A percentile compares a stretch with the other conserved stretches of the same genome.
phyloP scores from a whole-genome alignment of 2,888 invertebrate genomes.

The Drosophila colorata region DNA sequence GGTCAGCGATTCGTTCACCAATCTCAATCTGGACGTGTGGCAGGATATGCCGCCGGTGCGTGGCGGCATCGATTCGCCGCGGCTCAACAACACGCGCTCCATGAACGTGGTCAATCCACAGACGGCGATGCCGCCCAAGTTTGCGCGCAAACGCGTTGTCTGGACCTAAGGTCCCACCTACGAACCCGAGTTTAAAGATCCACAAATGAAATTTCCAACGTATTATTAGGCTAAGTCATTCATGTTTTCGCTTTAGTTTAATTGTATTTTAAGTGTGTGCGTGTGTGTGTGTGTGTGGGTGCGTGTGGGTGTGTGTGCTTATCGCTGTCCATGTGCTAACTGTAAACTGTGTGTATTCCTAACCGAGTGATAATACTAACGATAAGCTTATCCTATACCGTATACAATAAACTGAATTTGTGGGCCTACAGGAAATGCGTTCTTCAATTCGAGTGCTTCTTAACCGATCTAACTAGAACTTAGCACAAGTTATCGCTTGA shows the following conservation, averaged over 20 bases:
- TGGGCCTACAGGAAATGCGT: slow-evolving; percentile 23
- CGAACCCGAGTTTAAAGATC: background rate
- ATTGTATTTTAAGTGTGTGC: background rate
- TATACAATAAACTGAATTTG: slow-evolving; percentile 50
- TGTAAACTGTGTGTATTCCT: slow-evolving; percentile 16
- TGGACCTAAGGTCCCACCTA: slow-evolving; percentile 73
- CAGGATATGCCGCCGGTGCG: slow-evolving; percentile 51
- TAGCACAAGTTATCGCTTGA: too few relatives aligned
- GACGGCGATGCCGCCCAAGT: slow-evolving; percentile 74
- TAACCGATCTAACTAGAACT: too few relatives aligned
- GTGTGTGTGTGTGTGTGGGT: background rate
- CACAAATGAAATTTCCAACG: slow-evolving; percentile 24
- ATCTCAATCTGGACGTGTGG: slow-evolving; percentile 82
- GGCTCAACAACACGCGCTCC: slow-evolving; percentile 62
- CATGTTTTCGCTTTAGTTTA: slow-evolving; percentile 24
- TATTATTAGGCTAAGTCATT: slow-evolving; percentile 27
- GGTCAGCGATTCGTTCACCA: slow-evolving; percentile 69
- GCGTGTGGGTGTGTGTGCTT: background rate
- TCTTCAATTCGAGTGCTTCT: background rate
- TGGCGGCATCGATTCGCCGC: slow-evolving; percentile 60
- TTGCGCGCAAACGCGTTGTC: slow-evolving; percentile 82
- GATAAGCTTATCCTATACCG: background rate
- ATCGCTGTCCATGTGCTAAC: background rate
- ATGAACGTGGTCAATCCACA: slow-evolving; percentile 70
- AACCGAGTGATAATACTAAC: slow-evolving; percentile 8